Conservation (phyloP, 2,888 invertebrate species). For the Andrena camellia region DNA sequence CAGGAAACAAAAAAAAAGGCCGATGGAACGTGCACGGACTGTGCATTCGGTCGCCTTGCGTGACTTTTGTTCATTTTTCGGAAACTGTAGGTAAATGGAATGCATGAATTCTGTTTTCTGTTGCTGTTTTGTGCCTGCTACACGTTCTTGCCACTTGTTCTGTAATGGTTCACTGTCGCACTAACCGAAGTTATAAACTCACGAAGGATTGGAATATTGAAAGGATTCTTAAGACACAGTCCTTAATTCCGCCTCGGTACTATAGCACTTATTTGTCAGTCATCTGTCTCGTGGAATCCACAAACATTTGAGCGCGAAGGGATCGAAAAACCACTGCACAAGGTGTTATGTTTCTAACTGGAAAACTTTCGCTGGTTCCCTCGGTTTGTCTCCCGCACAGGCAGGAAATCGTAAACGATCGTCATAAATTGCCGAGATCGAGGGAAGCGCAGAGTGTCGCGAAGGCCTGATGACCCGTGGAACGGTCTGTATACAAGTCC, state of each 20-base stretch:
- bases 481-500: constrained; percentile 23
- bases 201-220: no score
- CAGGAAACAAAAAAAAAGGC: background rate
- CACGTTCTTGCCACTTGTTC: no score
- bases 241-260: no score
- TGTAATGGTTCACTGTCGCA: background rate
- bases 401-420: constrained; percentile 29
- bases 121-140: no score
- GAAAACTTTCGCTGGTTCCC: background rate
- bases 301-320: background rate
- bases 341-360: background rate
- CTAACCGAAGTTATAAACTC: no score
- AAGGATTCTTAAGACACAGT: no score
- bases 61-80: constrained; percentile 6
- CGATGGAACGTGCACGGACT: background rate
- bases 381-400: background rate
- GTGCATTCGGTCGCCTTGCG: constrained; percentile 2
- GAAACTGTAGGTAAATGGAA: constrained; percentile 36
- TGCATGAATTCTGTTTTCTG: constrained; percentile 45
- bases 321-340: background rate
- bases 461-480: constrained; percentile 23
- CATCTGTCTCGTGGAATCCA: no score
- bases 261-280: no score
- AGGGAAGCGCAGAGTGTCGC: constrained; percentile 10
- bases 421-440: constrained; percentile 13